Evolutionary conservation across 2,888 invertebrate species (phyloP), one percentile per base, ranked within the genome.

Genomic region (Teleogryllus oceanicus): DNA sequence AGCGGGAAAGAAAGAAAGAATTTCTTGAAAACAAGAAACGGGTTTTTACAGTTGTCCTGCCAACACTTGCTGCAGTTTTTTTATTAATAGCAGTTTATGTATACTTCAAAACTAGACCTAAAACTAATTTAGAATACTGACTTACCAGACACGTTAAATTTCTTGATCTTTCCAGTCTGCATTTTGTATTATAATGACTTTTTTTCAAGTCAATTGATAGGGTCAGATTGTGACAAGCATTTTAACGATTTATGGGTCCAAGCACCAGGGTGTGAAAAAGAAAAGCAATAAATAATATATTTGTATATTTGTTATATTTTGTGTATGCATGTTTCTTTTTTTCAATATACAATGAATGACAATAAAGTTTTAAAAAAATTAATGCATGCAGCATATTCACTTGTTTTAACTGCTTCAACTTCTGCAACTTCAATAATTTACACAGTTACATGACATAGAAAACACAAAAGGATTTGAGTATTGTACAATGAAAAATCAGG

Each of bases 1-100:
- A 94, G 86, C 92, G 93, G 84, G 94, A 95, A 85, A 91, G 96
- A 62, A 94, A 94, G 88, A 92, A 94, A 87, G 96, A 96, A 83
- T 96, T 95, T 85, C 89, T 92, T 12, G 92, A 93, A 86, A 93
- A 92, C 85, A 93, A 94, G 84, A 92, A 92, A 85, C 92, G 94
- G 85, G 90, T 94, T n/a, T 92, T 92, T 85, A 94, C 94, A 2
- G 88, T 95, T 81, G 96, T 93, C 81, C 86, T 94, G 83, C 96
- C 94, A 11, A 92, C 92, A 80, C 85, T 93, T 82, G 92, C 90
- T 78, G 92, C 92, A 50, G 88, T 94, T 83, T 92, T 92, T 83
- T 85, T 93, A 79, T 87, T 94, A 79, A 93, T 96, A 84, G 91
- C 92, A 80, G 90, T 91, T 37, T 95, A 94, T 85, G 92, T 95